Evolutionary conservation across 2,888 invertebrate genomes (phyloP), one percentile per base, ranked within the genome.

Genomic region (Clitarchus hookeri): DNA sequence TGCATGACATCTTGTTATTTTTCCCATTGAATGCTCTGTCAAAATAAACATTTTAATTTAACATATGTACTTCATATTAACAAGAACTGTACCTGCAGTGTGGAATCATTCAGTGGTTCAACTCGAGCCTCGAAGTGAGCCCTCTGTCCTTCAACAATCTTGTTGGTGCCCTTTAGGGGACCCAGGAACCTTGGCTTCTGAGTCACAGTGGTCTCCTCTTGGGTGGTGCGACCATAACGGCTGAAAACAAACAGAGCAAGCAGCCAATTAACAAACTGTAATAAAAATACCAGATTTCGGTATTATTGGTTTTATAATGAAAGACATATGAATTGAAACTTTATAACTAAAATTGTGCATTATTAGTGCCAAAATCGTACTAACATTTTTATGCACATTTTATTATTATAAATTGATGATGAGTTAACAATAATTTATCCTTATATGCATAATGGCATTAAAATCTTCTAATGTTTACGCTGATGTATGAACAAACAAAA

Each of bases 81-180:
- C 36, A 36, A 36, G 36, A 53, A 53, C 85, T 87, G 83, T 86
- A 89, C 90, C 88, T 94, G 94, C 95, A 99, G 96, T 27, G 96
- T 96, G 48, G 98, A 94, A 92, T 99, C 99, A 90, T 96, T 98
- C 91, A 98, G 97, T 0, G 99, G 99, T 90, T 98, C 97, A 84
- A 99, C 97, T 88, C 98, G 95, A 8, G 97, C 97, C 93, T 98
- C 98, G 90, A 98, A 98, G 90, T 98, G 98, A 88, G 98, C 98
- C 84, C 97, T 94, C 92, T 98, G 98, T 0, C 97, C 97, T 93
- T 98, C 98, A 36, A 97, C 95, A 90, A 98, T 97, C 91, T 96
- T 97, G 90, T 96, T 97, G n/a, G 97, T 98, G 84, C 97, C 97
- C 91, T 97, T 97, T 86, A 98, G 92, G 87, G 96, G 97, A 88